phyloP scores from a whole-genome alignment of 2,113 vertebrate species.

The Philantomba maxwellii region DNA sequence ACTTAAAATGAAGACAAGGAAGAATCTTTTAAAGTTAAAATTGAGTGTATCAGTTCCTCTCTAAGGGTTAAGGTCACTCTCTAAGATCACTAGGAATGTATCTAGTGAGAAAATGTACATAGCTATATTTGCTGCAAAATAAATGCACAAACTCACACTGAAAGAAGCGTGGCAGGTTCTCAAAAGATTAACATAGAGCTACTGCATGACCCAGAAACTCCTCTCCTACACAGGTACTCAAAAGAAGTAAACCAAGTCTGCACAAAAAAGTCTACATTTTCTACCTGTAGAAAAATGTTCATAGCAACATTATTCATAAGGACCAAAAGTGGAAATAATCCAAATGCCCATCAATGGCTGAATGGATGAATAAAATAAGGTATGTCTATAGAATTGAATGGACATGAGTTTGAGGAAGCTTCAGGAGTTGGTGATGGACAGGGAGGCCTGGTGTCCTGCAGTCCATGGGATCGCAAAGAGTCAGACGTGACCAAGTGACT shows the following conservation, averaged over 20 bases:
- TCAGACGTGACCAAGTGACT: neutral
- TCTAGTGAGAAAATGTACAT: neutral
- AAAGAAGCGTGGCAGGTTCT: neutral
- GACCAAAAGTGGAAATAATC: neutral
- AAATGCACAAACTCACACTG: neutral
- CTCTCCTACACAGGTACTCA: neutral
- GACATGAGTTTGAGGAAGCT: neutral
- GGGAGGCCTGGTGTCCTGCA: neutral
- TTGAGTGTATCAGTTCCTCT: neutral
- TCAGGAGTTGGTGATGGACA: neutral
- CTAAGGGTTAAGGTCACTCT: neutral
- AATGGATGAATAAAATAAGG: neutral
- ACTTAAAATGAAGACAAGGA: neutral
- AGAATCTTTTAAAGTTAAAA: neutral
- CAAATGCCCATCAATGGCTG: neutral
- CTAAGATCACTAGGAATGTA: neutral
- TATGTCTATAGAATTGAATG: neutral
- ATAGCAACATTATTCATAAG: neutral
- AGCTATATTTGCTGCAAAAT: neutral
- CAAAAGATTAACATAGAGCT: neutral
- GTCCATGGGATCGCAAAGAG: neutral
- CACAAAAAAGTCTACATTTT: neutral
- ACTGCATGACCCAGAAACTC: neutral
- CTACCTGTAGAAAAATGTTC: neutral
- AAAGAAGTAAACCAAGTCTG: constrained; percentile 6